phyloP scores from a whole-genome alignment of 2,888 invertebrate species.

The Plebejus melissa region DNA sequence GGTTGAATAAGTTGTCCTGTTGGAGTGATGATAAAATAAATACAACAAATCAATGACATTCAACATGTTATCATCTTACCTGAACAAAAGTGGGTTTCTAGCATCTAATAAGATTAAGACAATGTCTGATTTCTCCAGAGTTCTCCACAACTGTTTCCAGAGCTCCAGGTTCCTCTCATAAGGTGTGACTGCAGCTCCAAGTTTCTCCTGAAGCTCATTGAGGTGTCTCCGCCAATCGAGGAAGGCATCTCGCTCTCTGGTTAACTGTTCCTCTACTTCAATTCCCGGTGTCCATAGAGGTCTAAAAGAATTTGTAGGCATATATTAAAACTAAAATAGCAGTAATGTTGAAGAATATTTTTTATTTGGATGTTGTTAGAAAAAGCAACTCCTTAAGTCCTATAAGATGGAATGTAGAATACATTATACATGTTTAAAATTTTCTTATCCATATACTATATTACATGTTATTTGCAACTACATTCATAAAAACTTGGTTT shows the following conservation, averaged over 20 bases:
- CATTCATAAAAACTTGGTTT: too few species aligned
- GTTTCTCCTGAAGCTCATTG: conserved; percentile 85
- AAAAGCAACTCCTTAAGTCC: too few species aligned
- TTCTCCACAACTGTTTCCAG: conserved; percentile 99
- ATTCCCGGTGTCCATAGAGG: conserved; percentile 89
- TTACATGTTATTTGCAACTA: too few species aligned
- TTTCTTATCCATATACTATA: too few species aligned
- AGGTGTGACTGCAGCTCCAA: conserved; percentile 93
- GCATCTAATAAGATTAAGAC: conserved; percentile 97
- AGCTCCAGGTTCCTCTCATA: conserved; percentile 98
- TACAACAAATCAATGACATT: too few species aligned
- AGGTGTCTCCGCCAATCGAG: conserved; percentile 93
- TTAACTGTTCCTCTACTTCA: conserved; percentile 88
- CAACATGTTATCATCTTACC: conserved; percentile 44
- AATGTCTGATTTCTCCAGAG: conserved; percentile 97
- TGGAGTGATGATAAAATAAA: too few species aligned
- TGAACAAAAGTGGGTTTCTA: conserved; percentile 94
- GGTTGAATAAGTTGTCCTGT: too few species aligned
- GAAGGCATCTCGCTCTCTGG: conserved; percentile 89
- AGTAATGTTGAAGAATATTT: too few species aligned
- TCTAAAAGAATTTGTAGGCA: conserved; percentile 57
- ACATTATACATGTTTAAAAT: too few species aligned
- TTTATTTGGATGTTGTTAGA: too few species aligned
- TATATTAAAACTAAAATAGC: background rate
- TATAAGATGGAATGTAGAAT: too few species aligned